Percentiles rank a stretch among this genome's conserved stretches.
These are phyloP conservation scores for Holothuria glaberrima DNA, from an alignment of 35 echinoderm and acorn worm species.

Conservation along the genomic window DNA sequence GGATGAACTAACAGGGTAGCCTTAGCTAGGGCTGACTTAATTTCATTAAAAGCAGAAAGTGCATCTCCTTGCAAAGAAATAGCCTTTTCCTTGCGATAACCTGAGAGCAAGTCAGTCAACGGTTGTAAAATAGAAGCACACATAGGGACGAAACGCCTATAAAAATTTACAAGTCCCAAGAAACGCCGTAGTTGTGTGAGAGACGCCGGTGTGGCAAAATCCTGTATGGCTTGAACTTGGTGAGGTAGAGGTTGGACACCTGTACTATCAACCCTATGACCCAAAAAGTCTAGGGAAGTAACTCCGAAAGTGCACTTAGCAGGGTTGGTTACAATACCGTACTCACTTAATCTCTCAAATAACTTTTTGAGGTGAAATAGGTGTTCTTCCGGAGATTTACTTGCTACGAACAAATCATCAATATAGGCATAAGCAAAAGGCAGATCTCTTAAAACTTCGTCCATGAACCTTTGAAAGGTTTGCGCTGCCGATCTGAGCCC, in stretches of 20 bases:
- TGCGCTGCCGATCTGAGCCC: conserved; percentile 65
- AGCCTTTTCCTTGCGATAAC: conserved; percentile 17
- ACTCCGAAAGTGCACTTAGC: conserved; percentile 47
- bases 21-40: conserved; percentile 41
- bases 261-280: neutral
- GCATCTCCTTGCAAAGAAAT: conserved; percentile 4
- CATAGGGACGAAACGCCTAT: conserved; percentile 64
- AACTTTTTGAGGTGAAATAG: neutral
- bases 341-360: conserved; percentile 41
- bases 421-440: conserved; percentile 65
- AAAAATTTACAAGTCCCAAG: conserved; percentile 74
- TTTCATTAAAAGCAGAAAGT: conserved; percentile 23
- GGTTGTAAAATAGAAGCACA: conserved; percentile 56
- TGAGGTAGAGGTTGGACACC: conserved; percentile 44
- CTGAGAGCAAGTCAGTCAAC: conserved; percentile 54
- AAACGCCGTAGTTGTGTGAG: conserved; percentile 24
- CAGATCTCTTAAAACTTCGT: conserved; percentile 45
- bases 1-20: too few species aligned
- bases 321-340: conserved; percentile 58
- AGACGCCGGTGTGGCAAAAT: conserved; percentile 48
- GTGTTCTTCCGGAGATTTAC: conserved; percentile 23
- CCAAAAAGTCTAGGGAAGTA: neutral
- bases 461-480: conserved; percentile 74
- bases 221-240: conserved; percentile 37
- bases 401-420: conserved; percentile 66